A percentile compares a stretch with the other conserved stretches of the same genome.
Evolutionary conservation across 2,797 vertebrate genomes (phyloP).

Genomic region (Aeoliscus strigatus): DNA sequence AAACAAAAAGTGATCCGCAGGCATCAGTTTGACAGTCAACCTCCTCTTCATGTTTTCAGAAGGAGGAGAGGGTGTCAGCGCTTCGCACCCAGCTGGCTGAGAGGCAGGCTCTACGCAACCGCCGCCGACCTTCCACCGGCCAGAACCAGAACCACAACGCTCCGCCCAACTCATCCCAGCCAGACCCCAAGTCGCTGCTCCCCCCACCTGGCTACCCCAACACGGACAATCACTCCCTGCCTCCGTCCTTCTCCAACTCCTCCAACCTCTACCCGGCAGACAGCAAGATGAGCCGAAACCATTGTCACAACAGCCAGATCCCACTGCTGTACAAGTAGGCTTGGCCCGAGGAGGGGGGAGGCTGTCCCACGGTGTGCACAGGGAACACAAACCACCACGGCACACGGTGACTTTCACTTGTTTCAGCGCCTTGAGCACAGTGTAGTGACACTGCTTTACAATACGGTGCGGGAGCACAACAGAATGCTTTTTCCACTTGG

Average conservation of each 20-base stretch:
- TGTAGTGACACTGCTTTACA: conserved; percentile 39
- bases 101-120: conserved; percentile 85
- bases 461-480: conserved; percentile 30
- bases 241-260: conserved; percentile 81
- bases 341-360: background rate
- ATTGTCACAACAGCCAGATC: conserved; percentile 89
- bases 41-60: conserved; percentile 62
- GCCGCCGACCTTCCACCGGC: conserved; percentile 77
- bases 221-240: conserved; percentile 74
- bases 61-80: conserved; percentile 88
- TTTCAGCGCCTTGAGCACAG: conserved; percentile 37
- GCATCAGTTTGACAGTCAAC: background rate
- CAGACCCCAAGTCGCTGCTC: conserved; percentile 75
- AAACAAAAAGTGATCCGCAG: too few relatives aligned
- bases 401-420: conserved; percentile 60
- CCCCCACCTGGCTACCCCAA: conserved; percentile 76
- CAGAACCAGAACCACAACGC: conserved; percentile 78
- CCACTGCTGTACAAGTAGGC: conserved; percentile 89
- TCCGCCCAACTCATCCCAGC: conserved; percentile 63
- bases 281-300: conserved; percentile 85
- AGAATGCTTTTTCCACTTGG: conserved; percentile 30
- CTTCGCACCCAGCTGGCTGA: conserved; percentile 89
- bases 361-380: conserved; percentile 15
- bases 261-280: conserved; percentile 80
- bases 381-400: conserved; percentile 38